These are phyloP conservation scores for Crossaster papposus DNA, from an alignment of 53 echinoderm and acorn worm species.

Conservation along the genomic window DNA sequence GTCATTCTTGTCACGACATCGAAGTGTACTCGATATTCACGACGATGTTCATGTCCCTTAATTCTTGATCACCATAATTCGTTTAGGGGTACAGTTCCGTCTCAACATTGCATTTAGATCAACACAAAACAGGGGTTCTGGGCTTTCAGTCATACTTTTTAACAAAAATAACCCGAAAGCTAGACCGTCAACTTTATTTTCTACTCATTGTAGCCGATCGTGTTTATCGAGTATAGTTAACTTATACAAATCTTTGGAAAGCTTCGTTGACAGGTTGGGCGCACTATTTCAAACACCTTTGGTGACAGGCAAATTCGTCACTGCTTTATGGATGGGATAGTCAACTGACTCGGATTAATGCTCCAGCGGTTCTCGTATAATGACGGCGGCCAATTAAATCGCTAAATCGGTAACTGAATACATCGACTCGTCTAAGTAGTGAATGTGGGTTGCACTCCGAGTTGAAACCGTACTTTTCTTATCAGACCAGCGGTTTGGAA, in stretches of 20 bases:
- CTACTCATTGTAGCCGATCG: background rate
- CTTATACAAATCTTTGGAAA: constrained; percentile 11
- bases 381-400: constrained; percentile 50
- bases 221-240: background rate
- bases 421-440: background rate
- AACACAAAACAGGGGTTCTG: background rate
- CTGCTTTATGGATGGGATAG: background rate
- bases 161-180: background rate
- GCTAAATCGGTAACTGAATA: constrained; percentile 47
- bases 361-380: background rate
- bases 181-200: background rate
- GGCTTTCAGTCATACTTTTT: background rate
- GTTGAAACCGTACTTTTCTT: background rate
- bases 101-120: too few relatives aligned
- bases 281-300: constrained; percentile 61
- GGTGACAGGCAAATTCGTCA: constrained; percentile 40
- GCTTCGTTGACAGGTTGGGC: constrained; percentile 2
- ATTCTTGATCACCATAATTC: too few relatives aligned
- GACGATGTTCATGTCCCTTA: too few relatives aligned
- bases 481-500: background rate
- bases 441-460: background rate
- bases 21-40: too few relatives aligned
- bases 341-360: constrained; percentile 38
- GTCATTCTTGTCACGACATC: too few relatives aligned
- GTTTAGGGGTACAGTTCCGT: too few relatives aligned